These are phyloP conservation scores for Brachionus rubens DNA, from an alignment of 1,140 invertebrate species.

Conservation along the genomic window DNA sequence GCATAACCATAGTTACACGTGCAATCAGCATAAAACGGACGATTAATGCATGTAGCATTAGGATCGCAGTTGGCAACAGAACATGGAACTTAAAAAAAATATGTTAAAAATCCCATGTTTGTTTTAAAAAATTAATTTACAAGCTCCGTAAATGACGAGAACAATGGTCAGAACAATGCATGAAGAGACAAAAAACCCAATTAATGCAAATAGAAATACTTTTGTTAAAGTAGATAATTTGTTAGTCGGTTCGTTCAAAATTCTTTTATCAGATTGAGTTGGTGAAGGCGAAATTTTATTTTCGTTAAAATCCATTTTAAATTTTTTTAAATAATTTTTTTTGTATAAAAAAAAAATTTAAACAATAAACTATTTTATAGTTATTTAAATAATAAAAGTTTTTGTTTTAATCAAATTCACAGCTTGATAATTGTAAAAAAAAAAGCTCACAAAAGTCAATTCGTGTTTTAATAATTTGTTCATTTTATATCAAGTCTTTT, in stretches of 20 bases:
- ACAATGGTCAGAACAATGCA: not conserved
- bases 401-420: too few species aligned
- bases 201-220: not conserved
- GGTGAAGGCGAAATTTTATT: not conserved
- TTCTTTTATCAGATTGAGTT: not conserved
- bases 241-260: not conserved
- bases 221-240: not conserved
- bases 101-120: not conserved
- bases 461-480: too few species aligned
- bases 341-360: too few species aligned
- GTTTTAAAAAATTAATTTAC: too few species aligned
- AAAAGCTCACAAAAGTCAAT: too few species aligned
- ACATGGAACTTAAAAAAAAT: slow-evolving; percentile 3
- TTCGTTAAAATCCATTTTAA: not conserved
- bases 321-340: not conserved
- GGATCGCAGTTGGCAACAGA: not conserved
- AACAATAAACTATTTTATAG: too few species aligned
- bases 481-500: too few species aligned
- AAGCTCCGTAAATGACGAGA: slow-evolving; percentile 12
- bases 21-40: slow-evolving; percentile 5
- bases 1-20: not conserved
- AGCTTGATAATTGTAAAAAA: too few species aligned
- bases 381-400: too few species aligned
- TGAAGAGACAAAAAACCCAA: not conserved
- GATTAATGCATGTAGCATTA: not conserved